These are phyloP conservation scores for Acrocera orbiculus DNA, from an alignment of 2,888 invertebrate genomes.

Conservation along the genomic window DNA sequence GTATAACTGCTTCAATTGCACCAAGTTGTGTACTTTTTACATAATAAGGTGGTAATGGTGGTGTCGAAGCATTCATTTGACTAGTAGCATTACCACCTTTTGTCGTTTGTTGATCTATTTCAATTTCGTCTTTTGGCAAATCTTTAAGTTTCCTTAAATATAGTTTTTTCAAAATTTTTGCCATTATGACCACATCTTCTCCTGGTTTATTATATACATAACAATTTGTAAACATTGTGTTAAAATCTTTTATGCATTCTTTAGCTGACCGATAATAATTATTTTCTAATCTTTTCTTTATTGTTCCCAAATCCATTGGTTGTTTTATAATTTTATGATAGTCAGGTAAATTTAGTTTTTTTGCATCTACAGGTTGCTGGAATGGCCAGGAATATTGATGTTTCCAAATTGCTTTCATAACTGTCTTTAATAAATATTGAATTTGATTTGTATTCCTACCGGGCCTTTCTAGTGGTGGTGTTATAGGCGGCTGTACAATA, in stretches of 20 bases:
- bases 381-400: constrained; percentile 99
- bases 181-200: constrained; percentile 97
- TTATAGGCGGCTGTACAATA: constrained; percentile 68
- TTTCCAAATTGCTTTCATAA: constrained; percentile 92
- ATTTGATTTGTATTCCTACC: constrained; percentile 88
- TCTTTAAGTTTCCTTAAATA: constrained; percentile 78
- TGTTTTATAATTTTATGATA: constrained; percentile 95
- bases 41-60: constrained; percentile 29
- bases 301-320: constrained; percentile 96
- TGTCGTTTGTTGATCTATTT: constrained; percentile 53
- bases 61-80: constrained; percentile 31
- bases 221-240: constrained; percentile 95
- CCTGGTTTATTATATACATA: constrained; percentile 96
- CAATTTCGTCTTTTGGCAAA: constrained; percentile 91
- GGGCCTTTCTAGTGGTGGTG: constrained; percentile 66
- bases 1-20: constrained; percentile 39
- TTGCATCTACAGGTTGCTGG: constrained; percentile 92
- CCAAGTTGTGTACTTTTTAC: constrained; percentile 32
- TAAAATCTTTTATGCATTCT: constrained; percentile 94
- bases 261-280: constrained; percentile 88
- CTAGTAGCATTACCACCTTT: constrained; percentile 38
- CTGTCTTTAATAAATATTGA: constrained; percentile 82
- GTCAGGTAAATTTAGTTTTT: constrained; percentile 88
- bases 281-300: constrained; percentile 88
- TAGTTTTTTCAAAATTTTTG: constrained; percentile 83